Evolutionary conservation across 2,797 vertebrate genomes (phyloP), one percentile per base, ranked within the genome.

Genomic region (Pterois miles): DNA sequence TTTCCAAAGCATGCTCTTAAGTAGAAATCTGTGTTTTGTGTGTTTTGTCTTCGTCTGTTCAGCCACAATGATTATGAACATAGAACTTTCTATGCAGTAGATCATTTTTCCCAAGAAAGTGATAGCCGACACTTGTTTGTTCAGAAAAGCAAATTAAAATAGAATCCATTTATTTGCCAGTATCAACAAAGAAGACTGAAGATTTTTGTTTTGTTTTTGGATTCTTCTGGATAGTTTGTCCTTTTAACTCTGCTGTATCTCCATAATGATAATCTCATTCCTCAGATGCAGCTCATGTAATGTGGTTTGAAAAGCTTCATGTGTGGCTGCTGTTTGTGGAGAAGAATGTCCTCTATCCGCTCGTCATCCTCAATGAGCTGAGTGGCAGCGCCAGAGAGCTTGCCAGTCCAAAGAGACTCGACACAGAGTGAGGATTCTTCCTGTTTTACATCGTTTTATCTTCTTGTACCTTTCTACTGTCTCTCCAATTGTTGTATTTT

Each of bases 261-360:
- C 33, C 33, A 22, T 5, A 16, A 7, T 29, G 16, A 43, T 25
- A 8, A 16, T 54, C 8, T 71, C 13, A 27, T 62, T n/a, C 33
- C 1, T 40, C 92, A 99, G 98, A 97, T 91, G 98, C 98, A 2
- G 97, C 98, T 8, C 97, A 99, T 52, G 95, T 99, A 79, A 99
- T 99, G 98, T 99, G 98, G 98, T 99, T 99, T 86, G 98, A 99
- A 86, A 98, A 98, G 86, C 95, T 98, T 70, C 97, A 99, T 1
- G 96, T 99, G 69, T 99, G 98, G 98, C 96, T 99, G 89, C 95
- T 99, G 85, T 99, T 99, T 85, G 85, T 98, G 91, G 98, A 99
- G 85, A 99, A 98, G 92, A 99, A 99, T 80, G 76, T 99, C 67
- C 97, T 99, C 76, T 99, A 99, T 81, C 98, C 98, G 0, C 93